These are phyloP conservation scores for Cydia fagiglandana DNA, from an alignment of 1,140 invertebrate genomes.

Conservation along the genomic window DNA sequence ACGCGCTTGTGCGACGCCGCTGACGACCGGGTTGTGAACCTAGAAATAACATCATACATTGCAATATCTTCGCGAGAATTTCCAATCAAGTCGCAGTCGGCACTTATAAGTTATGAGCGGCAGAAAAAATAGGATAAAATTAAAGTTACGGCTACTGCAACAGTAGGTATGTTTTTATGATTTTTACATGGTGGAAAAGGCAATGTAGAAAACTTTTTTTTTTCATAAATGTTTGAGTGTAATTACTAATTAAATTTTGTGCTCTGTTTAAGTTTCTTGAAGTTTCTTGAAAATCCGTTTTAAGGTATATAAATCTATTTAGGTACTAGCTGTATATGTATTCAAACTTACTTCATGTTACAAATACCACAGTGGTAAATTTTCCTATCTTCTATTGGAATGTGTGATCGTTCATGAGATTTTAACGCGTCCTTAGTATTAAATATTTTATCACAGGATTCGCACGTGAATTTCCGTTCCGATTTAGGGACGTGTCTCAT, in stretches of 20 bases:
- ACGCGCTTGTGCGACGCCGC: conserved; percentile 73
- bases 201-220: too few species aligned
- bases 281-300: too few species aligned
- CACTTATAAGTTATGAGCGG: too few species aligned
- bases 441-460: conserved; percentile 71
- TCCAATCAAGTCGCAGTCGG: too few species aligned
- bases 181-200: too few species aligned
- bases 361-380: conserved; percentile 73
- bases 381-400: conserved; percentile 75
- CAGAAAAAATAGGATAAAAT: too few species aligned
- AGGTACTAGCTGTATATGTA: conserved; percentile 21
- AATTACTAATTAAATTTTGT: too few species aligned
- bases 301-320: conserved; percentile 22
- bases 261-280: too few species aligned
- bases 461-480: conserved; percentile 66
- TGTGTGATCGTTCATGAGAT: conserved; percentile 74
- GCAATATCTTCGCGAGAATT: neutral
- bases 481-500: conserved; percentile 73
- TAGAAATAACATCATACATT: conserved; percentile 33
- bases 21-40: conserved; percentile 75
- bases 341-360: conserved; percentile 69
- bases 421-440: conserved; percentile 70
- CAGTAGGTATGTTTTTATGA: too few species aligned
- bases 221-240: too few species aligned
- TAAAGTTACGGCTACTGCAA: too few species aligned